Percentiles rank a stretch among this genome's conserved stretches.
phyloP scores from a whole-genome alignment of 2,113 vertebrate species.

The Stegastes partitus region DNA sequence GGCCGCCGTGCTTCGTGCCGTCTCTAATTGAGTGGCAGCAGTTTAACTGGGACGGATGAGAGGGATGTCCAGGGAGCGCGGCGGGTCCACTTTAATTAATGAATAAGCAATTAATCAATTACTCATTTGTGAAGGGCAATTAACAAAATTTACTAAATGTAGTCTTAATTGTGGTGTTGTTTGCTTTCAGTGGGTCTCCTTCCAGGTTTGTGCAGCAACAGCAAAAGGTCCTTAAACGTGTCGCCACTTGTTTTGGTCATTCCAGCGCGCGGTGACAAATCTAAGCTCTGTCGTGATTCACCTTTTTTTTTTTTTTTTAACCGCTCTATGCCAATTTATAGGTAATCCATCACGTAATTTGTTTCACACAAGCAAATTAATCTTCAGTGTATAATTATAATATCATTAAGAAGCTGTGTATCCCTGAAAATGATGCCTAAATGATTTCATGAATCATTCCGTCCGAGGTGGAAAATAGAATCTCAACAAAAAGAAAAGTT shows the following conservation, averaged over 20 bases:
- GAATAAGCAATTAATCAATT: slow-evolving; percentile 71
- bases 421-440: slow-evolving; percentile 62
- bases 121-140: slow-evolving; percentile 61
- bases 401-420: slow-evolving; percentile 65
- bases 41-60: slow-evolving; percentile 57
- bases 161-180: slow-evolving; percentile 43
- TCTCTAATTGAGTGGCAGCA: slow-evolving; percentile 59
- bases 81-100: slow-evolving; percentile 72
- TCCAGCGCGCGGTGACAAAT: slow-evolving; percentile 24
- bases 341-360: slow-evolving; percentile 71
- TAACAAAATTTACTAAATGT: slow-evolving; percentile 45
- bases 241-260: slow-evolving; percentile 30
- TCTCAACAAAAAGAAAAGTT: slow-evolving; percentile 21
- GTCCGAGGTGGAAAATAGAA: slow-evolving; percentile 26
- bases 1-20: slow-evolving; percentile 41
- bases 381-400: slow-evolving; percentile 69
- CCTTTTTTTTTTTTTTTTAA: too few species aligned
- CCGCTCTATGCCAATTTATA: slow-evolving; percentile 51
- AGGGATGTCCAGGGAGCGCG: slow-evolving; percentile 42
- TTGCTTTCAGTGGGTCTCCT: slow-evolving; percentile 10
- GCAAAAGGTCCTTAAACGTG: neutral
- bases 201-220: neutral
- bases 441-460: slow-evolving; percentile 70
- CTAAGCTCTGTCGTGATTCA: slow-evolving; percentile 3
- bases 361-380: slow-evolving; percentile 58